phyloP scores from a whole-genome alignment of 1,140 invertebrate species.

The Drosophila bipectinata region DNA sequence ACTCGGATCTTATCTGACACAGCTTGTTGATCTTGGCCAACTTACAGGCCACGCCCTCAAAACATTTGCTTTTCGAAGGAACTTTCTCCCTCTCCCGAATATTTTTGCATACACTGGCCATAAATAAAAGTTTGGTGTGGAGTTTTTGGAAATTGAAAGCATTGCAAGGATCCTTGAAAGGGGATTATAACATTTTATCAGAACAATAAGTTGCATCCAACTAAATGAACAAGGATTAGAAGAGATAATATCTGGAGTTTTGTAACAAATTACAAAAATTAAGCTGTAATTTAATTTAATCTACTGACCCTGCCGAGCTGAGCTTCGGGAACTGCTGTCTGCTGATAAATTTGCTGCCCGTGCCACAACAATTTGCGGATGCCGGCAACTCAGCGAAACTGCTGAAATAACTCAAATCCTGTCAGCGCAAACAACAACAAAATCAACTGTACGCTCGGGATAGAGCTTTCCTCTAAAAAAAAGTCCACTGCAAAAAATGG shows the following conservation, averaged over 20 bases:
- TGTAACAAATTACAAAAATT: constrained; percentile 14
- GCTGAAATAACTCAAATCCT: constrained; percentile 62
- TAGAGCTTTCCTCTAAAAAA: constrained; percentile 1
- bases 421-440: constrained; percentile 35
- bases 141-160: neutral
- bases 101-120: constrained; percentile 49
- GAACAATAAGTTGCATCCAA: neutral
- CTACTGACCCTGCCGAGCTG: neutral
- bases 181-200: neutral
- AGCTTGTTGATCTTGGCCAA: constrained; percentile 38
- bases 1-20: constrained; percentile 72
- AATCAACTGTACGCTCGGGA: constrained; percentile 19
- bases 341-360: constrained; percentile 1
- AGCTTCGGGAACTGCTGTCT: neutral
- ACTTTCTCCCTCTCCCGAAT: constrained; percentile 37
- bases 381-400: constrained; percentile 56
- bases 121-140: constrained; percentile 31
- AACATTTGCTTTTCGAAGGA: constrained; percentile 40
- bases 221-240: constrained; percentile 2
- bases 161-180: neutral
- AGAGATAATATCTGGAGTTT: neutral
- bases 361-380: constrained; percentile 47
- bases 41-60: constrained; percentile 9
- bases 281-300: constrained; percentile 4
- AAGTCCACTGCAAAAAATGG: constrained; percentile 5